Base-by-base conservation (phyloP, 2,113 vertebrate genomes). In the Ptilonorhynchus violaceus region DNA sequence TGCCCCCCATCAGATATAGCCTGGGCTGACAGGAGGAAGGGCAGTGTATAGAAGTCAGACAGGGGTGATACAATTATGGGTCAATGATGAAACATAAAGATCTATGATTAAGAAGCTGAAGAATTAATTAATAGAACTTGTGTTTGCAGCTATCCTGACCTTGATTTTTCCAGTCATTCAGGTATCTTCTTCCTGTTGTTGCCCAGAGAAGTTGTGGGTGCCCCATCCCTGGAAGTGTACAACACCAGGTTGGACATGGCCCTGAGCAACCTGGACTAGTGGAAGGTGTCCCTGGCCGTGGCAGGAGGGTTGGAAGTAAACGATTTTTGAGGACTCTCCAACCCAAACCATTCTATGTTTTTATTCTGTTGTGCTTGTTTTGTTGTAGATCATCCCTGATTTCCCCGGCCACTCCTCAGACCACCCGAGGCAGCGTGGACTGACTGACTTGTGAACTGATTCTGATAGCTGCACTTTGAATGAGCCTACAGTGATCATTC, bases 71-170 rank as follows among this genome's bases (percentile, higher is more conserved):
- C 23, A 72, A 3, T 18, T 39, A 7, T 10, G 46, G 31, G 55
- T 23, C 17, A 37, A 1, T 8, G 31, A 22, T 33, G 62, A 47
- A 75, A n/a, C 0, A 0, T 22, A 37, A 70, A 70, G 11, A 49
- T 42, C 66, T 73, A 14, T 13, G 19, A 23, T 55, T 72, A 50
- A 67, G 27, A 60, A 60, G 35, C 30, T 4, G 6, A 78, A 50
- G 41, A 50, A 68, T 28, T 8, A 62, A 59, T 49, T 33, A 41
- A 53, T 16, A 49, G 46, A 44, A 27, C n/a, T 33, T 42, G 15
- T 49, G 28, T 73, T 46, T 78, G 53, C 53, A 39, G 42, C 66
- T 73, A 21, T 33, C 37, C 24, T 67, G 35, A 15, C 30, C 60
- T 72, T 1, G 0, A 35, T 44, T 77, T 77, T 67, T 41, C 33